A percentile compares a stretch with the other conserved stretches of the same genome.
Evolutionary conservation across 1,140 invertebrate species (phyloP).

Genomic region (Nilaparvata lugens): DNA sequence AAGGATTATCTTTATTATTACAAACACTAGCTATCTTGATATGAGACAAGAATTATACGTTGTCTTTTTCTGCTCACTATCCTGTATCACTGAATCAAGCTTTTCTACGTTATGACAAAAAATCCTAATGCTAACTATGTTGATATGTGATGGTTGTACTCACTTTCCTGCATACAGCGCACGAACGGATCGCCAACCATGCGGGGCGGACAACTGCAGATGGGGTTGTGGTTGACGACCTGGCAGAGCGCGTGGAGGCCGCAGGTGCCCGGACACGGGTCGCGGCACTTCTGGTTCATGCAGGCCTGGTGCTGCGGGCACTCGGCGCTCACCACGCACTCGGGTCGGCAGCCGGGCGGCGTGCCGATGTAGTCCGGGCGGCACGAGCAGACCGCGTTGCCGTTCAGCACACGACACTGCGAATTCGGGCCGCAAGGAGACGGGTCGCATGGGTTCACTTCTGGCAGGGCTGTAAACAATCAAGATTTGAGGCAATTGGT

Average conservation of each 20-base stretch:
- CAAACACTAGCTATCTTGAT: no score
- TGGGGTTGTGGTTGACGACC: slow-evolving; percentile 73
- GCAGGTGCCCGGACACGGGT: slow-evolving; percentile 72
- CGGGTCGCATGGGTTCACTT: slow-evolving; percentile 61
- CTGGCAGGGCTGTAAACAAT: slow-evolving; percentile 34
- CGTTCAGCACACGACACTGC: slow-evolving; percentile 57
- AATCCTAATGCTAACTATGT: no score
- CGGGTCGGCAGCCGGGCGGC: slow-evolving; percentile 65
- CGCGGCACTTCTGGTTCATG: slow-evolving; percentile 67
- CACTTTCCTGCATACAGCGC: slow-evolving; percentile 59
- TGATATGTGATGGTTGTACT: no score
- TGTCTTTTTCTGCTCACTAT: no score
- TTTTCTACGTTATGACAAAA: no score
- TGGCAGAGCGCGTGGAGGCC: slow-evolving; percentile 68
- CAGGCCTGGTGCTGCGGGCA: slow-evolving; percentile 62
- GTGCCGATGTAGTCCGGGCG: slow-evolving; percentile 61
- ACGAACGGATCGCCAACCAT: slow-evolving; percentile 75
- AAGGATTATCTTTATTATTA: no score
- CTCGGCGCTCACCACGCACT: slow-evolving; percentile 70
- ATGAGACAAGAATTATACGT: slow-evolving; percentile 12
- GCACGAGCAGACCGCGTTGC: slow-evolving; percentile 69
- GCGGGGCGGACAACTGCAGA: slow-evolving; percentile 67
- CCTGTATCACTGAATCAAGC: no score
- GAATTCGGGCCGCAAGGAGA: slow-evolving; percentile 75
- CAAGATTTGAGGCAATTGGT: no score